Base-by-base conservation (phyloP, 2,113 vertebrate genomes). In the Anas platyrhynchos region DNA sequence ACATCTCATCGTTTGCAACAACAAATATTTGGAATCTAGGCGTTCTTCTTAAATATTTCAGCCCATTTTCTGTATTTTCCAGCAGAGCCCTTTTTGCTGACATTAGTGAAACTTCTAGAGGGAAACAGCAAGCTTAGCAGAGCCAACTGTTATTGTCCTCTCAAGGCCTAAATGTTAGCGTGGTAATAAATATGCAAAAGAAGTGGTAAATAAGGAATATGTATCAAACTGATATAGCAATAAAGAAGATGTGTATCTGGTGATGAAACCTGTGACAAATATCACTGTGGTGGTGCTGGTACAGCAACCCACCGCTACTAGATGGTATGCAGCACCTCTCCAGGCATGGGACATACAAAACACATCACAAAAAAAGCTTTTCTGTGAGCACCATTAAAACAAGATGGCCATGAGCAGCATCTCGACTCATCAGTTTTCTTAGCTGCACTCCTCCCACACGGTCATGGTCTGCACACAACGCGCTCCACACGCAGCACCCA, bases 171-270 rank as follows among this genome's bases (percentile, higher is more conserved):
- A 58, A 67, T 20, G 8, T 69, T 50, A 58, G 31, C 13, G 21
- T 61, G 21, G 16, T 32, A 80, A 86, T 32, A 69, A 76, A 69
- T 16, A 79, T 13, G 50, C 14, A 88, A 85, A 72, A 23, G 7
- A 90, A 11, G 15, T 81, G 26, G 79, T 36, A 58, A 68, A 66
- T 58, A 83, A 62, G 48, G 3, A 56, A 20, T 23, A 80, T 44
- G 34, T 54, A 16, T 63, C 54, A 76, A 79, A 29, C 23, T 67
- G 44, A 83, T 36, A 55, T 54, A 69, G 27, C 55, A 52, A 32
- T 14, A 74, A 12, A 61, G 34, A 7, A 55, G 7, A 77, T 0
- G 0, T 1, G 1, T 34, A 34, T 16, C 34, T 10, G 11, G n/a
- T 41, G 75, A 61, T 7, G 38, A 59, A 88, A 46, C 1, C 1